Conservation (phyloP, 2,797 vertebrate genomes). For the Heliangelus exortis region DNA sequence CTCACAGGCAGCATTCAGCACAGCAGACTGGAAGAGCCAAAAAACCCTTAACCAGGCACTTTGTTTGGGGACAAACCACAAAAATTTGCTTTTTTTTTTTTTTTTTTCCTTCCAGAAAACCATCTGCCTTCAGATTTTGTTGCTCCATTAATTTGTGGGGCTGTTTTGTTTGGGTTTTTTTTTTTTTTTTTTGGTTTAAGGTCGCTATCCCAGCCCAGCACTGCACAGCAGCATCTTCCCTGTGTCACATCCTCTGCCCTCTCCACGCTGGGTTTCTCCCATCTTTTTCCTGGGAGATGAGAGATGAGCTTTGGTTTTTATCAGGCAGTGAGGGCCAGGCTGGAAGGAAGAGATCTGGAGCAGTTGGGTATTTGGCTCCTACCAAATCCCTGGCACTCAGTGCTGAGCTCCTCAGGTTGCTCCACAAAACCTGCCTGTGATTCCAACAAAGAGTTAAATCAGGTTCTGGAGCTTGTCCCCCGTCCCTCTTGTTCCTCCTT, state of each 20-base stretch:
- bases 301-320: background rate
- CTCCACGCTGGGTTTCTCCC: background rate
- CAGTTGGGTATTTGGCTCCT: background rate
- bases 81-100: background rate
- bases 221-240: background rate
- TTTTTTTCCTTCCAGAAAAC: background rate
- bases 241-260: background rate
- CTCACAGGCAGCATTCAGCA: background rate
- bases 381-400: background rate
- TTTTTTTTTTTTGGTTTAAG: background rate
- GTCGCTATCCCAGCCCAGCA: accelerated
- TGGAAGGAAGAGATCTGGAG: background rate
- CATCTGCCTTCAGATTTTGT: background rate
- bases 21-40: background rate
- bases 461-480: background rate
- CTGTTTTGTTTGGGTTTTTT: too few relatives aligned
- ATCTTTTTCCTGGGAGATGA: background rate
- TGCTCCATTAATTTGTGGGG: too few relatives aligned
- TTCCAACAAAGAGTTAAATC: background rate
- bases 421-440: background rate
- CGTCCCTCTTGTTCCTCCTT: background rate
- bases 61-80: background rate
- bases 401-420: accelerated
- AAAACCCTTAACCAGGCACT: background rate
- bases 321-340: background rate